Percentiles rank a stretch among this genome's conserved stretches.
Evolutionary conservation across 2,888 invertebrate genomes (phyloP).

Genomic region (Saturnia pavonia): DNA sequence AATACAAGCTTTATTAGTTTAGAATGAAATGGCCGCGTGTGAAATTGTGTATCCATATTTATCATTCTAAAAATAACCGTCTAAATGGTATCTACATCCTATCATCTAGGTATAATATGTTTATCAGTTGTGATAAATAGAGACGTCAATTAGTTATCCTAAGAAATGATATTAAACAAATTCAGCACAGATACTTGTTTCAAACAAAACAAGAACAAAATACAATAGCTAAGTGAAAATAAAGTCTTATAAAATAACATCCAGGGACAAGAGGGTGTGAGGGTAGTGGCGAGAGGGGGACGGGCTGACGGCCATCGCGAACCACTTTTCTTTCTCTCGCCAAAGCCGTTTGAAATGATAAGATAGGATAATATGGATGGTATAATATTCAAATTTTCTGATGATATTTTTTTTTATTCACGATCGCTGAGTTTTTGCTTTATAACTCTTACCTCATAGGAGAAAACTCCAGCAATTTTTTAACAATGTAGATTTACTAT

Average conservation of each 20-base stretch:
- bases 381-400: background rate
- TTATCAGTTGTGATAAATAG: background rate
- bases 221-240: conserved; percentile 63
- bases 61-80: too few species aligned
- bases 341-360: conserved; percentile 56
- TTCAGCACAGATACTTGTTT: conserved; percentile 8
- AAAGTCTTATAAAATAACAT: conserved; percentile 66
- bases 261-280: conserved; percentile 28
- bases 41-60: too few species aligned
- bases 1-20: too few species aligned
- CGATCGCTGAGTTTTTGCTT: too few species aligned
- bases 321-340: conserved; percentile 73
- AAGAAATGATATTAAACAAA: conserved; percentile 12
- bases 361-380: conserved; percentile 44
- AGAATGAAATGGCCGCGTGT: too few species aligned
- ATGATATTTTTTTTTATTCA: background rate
- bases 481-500: too few species aligned
- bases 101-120: too few species aligned
- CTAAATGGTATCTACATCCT: too few species aligned
- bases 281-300: conserved; percentile 30
- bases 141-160: background rate
- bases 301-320: conserved; percentile 51
- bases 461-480: too few species aligned
- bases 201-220: conserved; percentile 41
- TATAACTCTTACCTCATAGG: too few species aligned